phyloP scores from a whole-genome alignment of 2,888 invertebrate genomes.

The Bibio marci region DNA sequence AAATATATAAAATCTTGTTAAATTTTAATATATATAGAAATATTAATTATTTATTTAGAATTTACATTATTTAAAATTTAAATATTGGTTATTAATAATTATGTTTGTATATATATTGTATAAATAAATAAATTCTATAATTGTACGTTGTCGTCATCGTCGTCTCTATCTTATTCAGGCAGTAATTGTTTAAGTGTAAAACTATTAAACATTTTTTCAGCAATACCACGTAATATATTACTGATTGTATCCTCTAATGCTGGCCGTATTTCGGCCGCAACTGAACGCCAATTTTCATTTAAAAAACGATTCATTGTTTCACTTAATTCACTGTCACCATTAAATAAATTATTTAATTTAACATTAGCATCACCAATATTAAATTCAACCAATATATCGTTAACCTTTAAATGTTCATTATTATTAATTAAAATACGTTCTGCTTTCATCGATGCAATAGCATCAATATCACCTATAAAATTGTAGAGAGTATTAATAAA shows the following conservation, averaged over 20 bases:
- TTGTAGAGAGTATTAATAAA: constrained; percentile 12
- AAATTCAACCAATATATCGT: constrained; percentile 46
- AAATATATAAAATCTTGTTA: too few relatives aligned
- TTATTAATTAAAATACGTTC: constrained; percentile 35
- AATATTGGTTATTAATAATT: too few relatives aligned
- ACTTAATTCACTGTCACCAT: constrained; percentile 49
- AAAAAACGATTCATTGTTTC: constrained; percentile 57
- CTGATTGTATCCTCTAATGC: constrained; percentile 46
- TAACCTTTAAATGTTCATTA: constrained; percentile 39
- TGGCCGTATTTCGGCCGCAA: constrained; percentile 52
- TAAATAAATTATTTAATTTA: constrained; percentile 52
- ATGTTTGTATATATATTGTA: too few relatives aligned
- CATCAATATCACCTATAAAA: constrained; percentile 47
- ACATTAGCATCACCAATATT: constrained; percentile 45
- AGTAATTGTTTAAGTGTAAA: constrained; percentile 38
- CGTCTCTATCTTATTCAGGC: constrained; percentile 30
- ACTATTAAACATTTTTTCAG: constrained; percentile 40
- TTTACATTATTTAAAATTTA: too few relatives aligned
- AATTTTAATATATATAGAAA: constrained; percentile 3
- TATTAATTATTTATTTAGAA: too few relatives aligned
- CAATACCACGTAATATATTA: constrained; percentile 36
- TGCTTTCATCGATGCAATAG: constrained; percentile 39
- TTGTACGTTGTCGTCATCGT: too few relatives aligned
- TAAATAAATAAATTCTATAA: too few relatives aligned
- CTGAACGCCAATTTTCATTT: constrained; percentile 59